Evolutionary conservation across 2,113 vertebrate genomes (phyloP), one percentile per base, ranked within the genome.

Genomic region (Seriola rivoliana): DNA sequence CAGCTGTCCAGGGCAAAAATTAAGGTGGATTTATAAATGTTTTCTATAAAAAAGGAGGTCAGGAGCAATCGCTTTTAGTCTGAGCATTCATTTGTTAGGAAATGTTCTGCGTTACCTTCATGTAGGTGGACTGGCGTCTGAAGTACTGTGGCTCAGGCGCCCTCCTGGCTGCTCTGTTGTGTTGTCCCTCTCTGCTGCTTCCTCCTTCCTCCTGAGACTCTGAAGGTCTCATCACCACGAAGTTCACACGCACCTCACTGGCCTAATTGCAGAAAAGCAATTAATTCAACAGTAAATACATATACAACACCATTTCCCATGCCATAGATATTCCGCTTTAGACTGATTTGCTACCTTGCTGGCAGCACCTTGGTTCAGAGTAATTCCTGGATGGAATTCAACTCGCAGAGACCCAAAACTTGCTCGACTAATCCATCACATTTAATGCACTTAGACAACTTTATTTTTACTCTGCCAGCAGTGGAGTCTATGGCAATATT

Each of bases 161-260:
- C n/a, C 95, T 92, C 54, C 96, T 94, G 69, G 92, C 85, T 34
- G 91, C 91, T 0, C 97, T 91, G 85, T 94, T 93, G 1, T 92
- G 94, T 3, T 77, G 85, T n/a, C 93, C 95, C 1, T 94, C 96
- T 85, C 93, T 93, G 36, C 94, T 91, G 17, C 88, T 90, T 72
- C 93, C 94, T 63, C 91, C 91, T 3, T 98, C 97, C 68, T 97
- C 97, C 57, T 46, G 84, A 1, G 84, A 7, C 12, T 97, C 96
- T 1, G 85, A 52, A 66, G 93, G 93, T 81, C 97, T 94, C 94
- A 97, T 93, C 66, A 97, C 96, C 63, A 97, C 96, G 82, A 98
- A 98, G 93, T 97, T 97, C 76, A 98, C 97, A 32, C 96, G 94
- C 48, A 95, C 94, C 85, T 98, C 97, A 16, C 97, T 97, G 74